Evolutionary conservation across 2,113 vertebrate species (phyloP).

Genomic region (Bubo blakistoni): DNA sequence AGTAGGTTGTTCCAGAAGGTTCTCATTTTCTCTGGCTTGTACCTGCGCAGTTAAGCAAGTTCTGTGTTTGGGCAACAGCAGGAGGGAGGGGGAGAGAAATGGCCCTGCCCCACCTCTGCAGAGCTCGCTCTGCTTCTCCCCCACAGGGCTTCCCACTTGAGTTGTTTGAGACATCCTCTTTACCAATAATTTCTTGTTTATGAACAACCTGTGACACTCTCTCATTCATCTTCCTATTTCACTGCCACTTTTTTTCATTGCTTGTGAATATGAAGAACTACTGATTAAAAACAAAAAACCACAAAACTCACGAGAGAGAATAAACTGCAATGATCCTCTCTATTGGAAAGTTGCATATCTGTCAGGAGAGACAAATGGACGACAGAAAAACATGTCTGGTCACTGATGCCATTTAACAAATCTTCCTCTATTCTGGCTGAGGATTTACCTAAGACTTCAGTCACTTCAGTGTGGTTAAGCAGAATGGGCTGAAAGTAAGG

Average conservation of each 20-base stretch:
- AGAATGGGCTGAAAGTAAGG: not conserved
- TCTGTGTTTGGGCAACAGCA: no score
- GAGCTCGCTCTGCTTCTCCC: no score
- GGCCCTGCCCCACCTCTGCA: no score
- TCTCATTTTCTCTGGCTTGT: no score
- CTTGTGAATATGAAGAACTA: not conserved
- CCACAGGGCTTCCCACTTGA: no score
- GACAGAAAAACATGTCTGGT: not conserved
- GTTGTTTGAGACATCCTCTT: no score
- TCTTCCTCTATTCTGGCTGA: not conserved
- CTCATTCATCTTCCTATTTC: not conserved
- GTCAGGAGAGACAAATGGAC: not conserved
- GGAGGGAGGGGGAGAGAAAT: no score
- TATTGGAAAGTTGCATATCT: not conserved
- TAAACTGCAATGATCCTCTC: not conserved
- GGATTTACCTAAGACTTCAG: not conserved
- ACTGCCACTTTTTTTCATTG: rapidly evolving
- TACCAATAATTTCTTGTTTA: no score
- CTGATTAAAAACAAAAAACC: not conserved
- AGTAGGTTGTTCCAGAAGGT: no score
- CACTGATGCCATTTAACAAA: not conserved
- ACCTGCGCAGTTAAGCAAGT: no score
- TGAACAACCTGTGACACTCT: not conserved
- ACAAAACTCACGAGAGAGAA: not conserved
- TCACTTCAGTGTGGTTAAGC: not conserved